Evolutionary conservation across 2,888 invertebrate species (phyloP).

Genomic region (Tolmerus cingulatus): DNA sequence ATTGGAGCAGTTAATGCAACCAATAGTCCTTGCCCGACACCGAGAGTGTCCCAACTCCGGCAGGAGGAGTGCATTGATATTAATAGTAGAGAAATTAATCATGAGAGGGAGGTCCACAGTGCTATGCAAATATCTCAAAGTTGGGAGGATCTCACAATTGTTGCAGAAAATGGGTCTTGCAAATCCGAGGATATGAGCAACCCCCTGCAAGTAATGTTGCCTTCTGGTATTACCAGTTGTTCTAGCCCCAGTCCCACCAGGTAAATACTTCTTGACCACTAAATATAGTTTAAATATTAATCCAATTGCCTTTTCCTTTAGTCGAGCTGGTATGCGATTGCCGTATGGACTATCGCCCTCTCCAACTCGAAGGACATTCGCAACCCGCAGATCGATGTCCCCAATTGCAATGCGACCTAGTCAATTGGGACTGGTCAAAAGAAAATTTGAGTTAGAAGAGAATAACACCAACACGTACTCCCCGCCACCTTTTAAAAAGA

Average conservation of each 20-base stretch:
- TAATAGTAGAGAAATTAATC: constrained; percentile 85
- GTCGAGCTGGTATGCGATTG: constrained; percentile 59
- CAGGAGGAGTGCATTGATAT: constrained; percentile 89
- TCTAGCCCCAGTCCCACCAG: constrained; percentile 72
- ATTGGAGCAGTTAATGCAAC: constrained; percentile 63
- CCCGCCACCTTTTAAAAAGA: constrained; percentile 62
- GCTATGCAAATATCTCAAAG: constrained; percentile 95
- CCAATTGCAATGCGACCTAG: constrained; percentile 86
- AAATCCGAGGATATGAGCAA: constrained; percentile 65
- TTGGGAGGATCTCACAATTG: constrained; percentile 88
- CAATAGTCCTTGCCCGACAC: constrained; percentile 74
- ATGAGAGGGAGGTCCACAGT: constrained; percentile 89
- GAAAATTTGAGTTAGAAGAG: constrained; percentile 64
- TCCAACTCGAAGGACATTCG: constrained; percentile 83
- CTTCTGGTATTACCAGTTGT: constrained; percentile 64
- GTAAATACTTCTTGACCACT: constrained; percentile 50
- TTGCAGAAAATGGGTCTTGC: constrained; percentile 70
- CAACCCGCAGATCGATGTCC: constrained; percentile 84
- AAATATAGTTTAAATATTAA: background rate
- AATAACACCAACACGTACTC: constrained; percentile 55
- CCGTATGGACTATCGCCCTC: constrained; percentile 77
- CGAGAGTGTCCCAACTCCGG: constrained; percentile 86
- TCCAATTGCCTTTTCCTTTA: constrained; percentile 58
- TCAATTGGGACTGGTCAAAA: constrained; percentile 72
- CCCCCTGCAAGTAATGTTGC: constrained; percentile 65